Base-by-base conservation (phyloP, 2,797 vertebrate genomes). In the Sorex maritimensis region DNA sequence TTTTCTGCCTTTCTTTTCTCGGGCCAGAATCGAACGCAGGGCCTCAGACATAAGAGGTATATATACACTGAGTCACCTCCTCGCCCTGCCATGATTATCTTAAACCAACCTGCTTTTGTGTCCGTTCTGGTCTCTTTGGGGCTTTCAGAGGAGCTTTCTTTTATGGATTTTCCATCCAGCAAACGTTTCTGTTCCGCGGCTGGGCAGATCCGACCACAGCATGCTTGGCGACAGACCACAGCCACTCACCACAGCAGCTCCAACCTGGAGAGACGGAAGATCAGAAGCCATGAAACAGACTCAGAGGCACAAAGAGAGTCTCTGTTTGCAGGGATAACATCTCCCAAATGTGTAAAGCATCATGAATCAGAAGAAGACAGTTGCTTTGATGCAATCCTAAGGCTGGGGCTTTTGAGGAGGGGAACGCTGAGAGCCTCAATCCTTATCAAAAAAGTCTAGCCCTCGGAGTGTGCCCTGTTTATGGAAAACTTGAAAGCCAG, bases 111-210 rank as follows among this genome's bases (percentile, higher is more conserved):
- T 69, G 79, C 83, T 91, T 11, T 34, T 80, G 44, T 77, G 94
- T 75, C 69, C 77, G 95, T 92, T 28, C 0, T 4, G 2, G 81
- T 86, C 86, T 95, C 84, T 28, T 44, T 5, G 41, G 41, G 86
- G 71, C 1, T 0, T 93, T 97, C 81, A 85, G 88, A 97, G 81
- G 6, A 71, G 82, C 95, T 94, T 97, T 97, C 90, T 93, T 94
- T 91, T 90, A 61, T 95, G 94, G 74, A 67, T 95, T 97, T 97
- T 80, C 96, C 96, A 95, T 95, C 46, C 58, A 90, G 93, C 82
- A 77, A 87, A 93, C 2, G 58, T 46, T 88, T 83, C 82, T 94
- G 82, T 85, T 95, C 71, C 90, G 73, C 91, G 85, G 80, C 24
- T 90, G 92, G 91, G 73, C 81, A 97, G 94, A 44, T 78, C 52